Evolutionary conservation across 2,797 vertebrate species (phyloP).

Genomic region (Eurystomus glaucurus): DNA sequence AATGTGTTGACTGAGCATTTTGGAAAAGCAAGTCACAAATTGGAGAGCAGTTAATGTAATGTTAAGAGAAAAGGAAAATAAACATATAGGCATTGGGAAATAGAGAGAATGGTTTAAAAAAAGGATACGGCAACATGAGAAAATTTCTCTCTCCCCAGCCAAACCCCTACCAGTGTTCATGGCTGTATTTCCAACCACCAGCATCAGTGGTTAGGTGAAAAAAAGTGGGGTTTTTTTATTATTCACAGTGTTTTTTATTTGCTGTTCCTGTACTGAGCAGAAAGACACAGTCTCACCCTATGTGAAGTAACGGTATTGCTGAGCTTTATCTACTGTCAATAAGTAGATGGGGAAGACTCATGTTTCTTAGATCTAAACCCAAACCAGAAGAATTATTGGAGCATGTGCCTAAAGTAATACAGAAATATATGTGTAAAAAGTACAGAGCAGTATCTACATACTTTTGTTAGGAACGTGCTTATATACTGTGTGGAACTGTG

Average conservation of each 20-base stretch:
- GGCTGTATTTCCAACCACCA: rapidly evolving
- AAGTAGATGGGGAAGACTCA: background rate
- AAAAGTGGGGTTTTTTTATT: background rate
- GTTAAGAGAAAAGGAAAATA: constrained; percentile 38
- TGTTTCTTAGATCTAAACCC: background rate
- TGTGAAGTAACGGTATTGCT: background rate
- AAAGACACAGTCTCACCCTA: background rate
- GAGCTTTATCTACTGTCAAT: background rate
- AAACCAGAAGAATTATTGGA: background rate
- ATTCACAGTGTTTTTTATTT: background rate
- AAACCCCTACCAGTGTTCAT: background rate
- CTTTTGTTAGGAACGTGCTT: background rate
- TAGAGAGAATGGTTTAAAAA: background rate
- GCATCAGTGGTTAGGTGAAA: background rate
- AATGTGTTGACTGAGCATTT: constrained; percentile 6
- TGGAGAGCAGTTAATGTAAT: background rate
- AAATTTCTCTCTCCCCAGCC: background rate
- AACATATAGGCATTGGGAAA: background rate
- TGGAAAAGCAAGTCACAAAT: background rate
- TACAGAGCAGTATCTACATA: background rate
- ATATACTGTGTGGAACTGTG: background rate
- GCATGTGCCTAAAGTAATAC: background rate
- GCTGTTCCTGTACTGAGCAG: background rate
- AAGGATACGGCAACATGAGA: background rate
- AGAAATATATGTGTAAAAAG: background rate